These are phyloP conservation scores for Hirtodrosophila histrioides DNA, from an alignment of 2,888 invertebrate genomes.

Conservation along the genomic window DNA sequence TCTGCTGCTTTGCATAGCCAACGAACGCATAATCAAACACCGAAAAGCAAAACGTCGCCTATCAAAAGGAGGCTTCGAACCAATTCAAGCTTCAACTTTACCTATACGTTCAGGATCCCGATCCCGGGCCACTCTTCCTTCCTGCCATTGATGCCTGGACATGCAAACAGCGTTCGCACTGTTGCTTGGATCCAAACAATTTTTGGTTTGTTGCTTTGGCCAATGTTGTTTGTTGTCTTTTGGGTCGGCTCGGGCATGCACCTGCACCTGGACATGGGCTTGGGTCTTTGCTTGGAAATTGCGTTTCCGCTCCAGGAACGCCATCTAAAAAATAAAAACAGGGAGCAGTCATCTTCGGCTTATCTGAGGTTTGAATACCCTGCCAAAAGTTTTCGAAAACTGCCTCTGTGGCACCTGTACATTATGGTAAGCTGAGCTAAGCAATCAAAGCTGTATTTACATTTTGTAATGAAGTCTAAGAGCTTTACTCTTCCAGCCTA, in stretches of 20 bases:
- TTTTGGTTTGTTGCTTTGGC: conserved; percentile 65
- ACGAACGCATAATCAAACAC: conserved; percentile 73
- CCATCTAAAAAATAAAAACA: conserved; percentile 8
- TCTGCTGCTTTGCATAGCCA: conserved; percentile 51
- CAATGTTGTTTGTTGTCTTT: conserved; percentile 74
- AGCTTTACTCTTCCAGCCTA: no score
- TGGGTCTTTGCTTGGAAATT: conserved; percentile 59
- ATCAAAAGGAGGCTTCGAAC: conserved; percentile 18
- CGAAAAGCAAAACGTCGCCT: conserved; percentile 48
- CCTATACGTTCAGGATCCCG: background rate
- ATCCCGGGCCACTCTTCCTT: conserved; percentile 8
- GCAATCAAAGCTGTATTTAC: no score
- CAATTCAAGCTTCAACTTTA: conserved; percentile 12
- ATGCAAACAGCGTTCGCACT: conserved; percentile 46
- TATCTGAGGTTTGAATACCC: no score
- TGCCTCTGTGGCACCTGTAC: no score
- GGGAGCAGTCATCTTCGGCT: background rate
- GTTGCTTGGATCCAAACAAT: conserved; percentile 73
- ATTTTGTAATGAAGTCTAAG: no score
- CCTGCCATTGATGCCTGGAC: conserved; percentile 2
- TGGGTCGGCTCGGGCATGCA: conserved; percentile 3
- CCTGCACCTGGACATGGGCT: conserved; percentile 3
- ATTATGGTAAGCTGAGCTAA: no score
- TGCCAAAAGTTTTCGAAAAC: no score
- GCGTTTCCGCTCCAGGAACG: conserved; percentile 69